Evolutionary conservation across 2,113 vertebrate genomes (phyloP), one percentile per base, ranked within the genome.

Genomic region (Microtus oregoni): DNA sequence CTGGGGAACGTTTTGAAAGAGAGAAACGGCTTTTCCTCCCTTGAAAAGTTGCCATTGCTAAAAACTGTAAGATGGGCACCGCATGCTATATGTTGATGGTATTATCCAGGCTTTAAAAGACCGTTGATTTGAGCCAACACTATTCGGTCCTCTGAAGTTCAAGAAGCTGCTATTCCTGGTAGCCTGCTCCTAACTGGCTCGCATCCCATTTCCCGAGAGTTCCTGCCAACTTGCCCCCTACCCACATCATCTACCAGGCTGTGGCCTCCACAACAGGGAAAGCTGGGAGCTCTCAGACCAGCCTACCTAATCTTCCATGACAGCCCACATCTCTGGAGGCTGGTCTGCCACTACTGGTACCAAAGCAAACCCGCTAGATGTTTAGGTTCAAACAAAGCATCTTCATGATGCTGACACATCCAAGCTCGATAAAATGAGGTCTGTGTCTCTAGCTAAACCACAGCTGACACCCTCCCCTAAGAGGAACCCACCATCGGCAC

Each of bases 21-120:
- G 91, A 81, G 89, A 96, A 93, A 88, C 9, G n/a, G 15, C 3
- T 38, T 89, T 89, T 63, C 89, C 88, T 30, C 91, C 95, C 75
- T 90, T 97, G 85, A 96, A 96, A 81, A 95, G 86, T 65, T 95
- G 76, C 44, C 93, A 67, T n/a, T 83, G 83, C 88, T 90, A 75
- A 82, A 92, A 38, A 95, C 96, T 67, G 44, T 96, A 87, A 96
- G 96, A 92, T 79, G 79, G 97, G 88, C 30, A 67, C 67, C 92
- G 61, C 94, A 67, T 9, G 76, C 13, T 92, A n/a, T 86, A 94
- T 87, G 90, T 82, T 65, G 26, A 67, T 78, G 96, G 20, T 92
- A 14, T 83, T 87, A 86, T 63, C 44, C 95, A 97, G 87, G 88
- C 32, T 41, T 65, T 86, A 87, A 83, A 89, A 89, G 38, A 52